phyloP scores from a whole-genome alignment of 2,113 vertebrate species.

The Microtus richardsoni region DNA sequence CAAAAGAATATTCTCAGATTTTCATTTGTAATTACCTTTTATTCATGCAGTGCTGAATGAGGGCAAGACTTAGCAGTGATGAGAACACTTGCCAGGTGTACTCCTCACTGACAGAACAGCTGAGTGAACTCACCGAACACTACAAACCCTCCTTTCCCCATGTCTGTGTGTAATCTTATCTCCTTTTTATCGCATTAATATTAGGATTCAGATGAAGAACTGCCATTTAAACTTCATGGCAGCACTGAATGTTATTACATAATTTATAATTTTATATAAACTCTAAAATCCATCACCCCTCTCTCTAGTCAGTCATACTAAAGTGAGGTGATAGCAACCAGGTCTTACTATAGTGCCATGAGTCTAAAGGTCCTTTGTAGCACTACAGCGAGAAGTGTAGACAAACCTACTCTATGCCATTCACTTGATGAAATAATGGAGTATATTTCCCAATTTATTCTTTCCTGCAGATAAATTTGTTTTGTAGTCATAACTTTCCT shows the following conservation, averaged over 20 bases:
- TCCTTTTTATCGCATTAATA: neutral
- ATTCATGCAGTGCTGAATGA: neutral
- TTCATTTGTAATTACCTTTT: neutral
- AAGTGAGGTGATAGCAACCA: neutral
- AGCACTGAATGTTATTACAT: neutral
- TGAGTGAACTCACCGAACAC: neutral
- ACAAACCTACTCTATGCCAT: neutral
- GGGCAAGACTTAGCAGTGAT: neutral
- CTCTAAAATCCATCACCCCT: neutral
- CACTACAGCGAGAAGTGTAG: rapidly evolving
- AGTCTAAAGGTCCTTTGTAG: neutral
- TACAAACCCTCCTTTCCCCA: neutral
- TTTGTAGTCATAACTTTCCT: neutral
- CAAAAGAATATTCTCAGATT: neutral
- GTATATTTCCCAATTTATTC: neutral
- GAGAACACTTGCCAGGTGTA: neutral
- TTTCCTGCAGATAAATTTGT: neutral
- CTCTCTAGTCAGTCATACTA: neutral
- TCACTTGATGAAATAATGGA: constrained; percentile 5
- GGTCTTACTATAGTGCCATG: no score
- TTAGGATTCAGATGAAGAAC: neutral
- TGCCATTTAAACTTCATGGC: neutral
- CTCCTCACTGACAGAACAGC: neutral
- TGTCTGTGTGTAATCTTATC: neutral
- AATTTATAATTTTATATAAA: neutral